These are phyloP conservation scores for Oreochromis mossambicus DNA, from an alignment of 2,797 vertebrate genomes.

Conservation along the genomic window DNA sequence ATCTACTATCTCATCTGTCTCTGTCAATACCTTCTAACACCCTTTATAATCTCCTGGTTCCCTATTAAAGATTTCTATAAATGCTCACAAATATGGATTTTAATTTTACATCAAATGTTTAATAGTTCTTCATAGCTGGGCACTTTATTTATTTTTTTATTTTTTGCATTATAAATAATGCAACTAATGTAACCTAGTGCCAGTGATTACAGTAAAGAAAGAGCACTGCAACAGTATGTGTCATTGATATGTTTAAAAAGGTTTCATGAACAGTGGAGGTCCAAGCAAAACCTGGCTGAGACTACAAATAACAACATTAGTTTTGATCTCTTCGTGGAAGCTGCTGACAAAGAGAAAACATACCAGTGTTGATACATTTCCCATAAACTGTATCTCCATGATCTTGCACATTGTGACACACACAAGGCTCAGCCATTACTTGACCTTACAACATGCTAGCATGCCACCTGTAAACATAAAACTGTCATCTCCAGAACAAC, in stretches of 20 bases:
- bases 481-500: neutral
- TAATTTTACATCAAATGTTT: neutral
- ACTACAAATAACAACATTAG: neutral
- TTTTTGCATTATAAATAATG: neutral
- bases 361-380: neutral
- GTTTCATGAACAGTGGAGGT: neutral
- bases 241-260: neutral
- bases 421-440: neutral
- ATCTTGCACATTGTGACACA: neutral
- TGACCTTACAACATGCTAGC: constrained; percentile 17
- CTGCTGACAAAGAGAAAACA: neutral
- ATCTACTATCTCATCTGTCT: neutral
- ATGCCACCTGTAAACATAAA: constrained; percentile 23
- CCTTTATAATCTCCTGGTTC: neutral
- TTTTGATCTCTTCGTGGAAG: neutral
- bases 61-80: neutral
- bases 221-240: neutral
- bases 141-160: neutral
- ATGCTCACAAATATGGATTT: neutral
- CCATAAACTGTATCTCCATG: neutral
- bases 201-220: neutral
- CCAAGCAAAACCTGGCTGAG: neutral
- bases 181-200: neutral
- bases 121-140: neutral
- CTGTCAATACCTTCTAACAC: neutral